Evolutionary conservation across 2,797 vertebrate genomes (phyloP), one percentile per base, ranked within the genome.

Genomic region (Hippopotamyrus pictus): DNA sequence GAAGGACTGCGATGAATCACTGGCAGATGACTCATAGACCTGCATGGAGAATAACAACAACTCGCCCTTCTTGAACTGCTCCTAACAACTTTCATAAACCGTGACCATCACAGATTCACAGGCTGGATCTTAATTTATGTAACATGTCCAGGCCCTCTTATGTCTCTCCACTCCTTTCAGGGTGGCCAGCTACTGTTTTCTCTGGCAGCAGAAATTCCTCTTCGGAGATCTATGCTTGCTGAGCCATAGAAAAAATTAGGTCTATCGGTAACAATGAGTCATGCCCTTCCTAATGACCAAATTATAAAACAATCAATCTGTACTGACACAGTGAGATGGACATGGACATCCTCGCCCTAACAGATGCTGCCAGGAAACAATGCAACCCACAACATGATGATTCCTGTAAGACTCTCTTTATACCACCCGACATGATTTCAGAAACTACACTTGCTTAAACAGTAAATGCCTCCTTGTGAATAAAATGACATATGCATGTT

Each of bases 231-330:
- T 79, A 46, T 25, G 5, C 65, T 9, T 12, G 8, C 41, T 29
- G 14, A 89, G 89, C 54, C 53, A 37, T 29, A 57, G 86, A 92
- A 89, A 59, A 86, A 92, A 86, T 89, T 92, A 95, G 88, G 59
- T 76, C 87, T 92, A 92, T 95, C 94, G 94, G 93, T 93, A 96
- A 93, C 91, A 95, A 92, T 94, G 95, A 97, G 94, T 95, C 95
- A 95, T 91, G 17, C 93, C 76, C 83, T 88, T 91, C 92, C 92
- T 95, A 95, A 94, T 90, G 88, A 92, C 88, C 90, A 90, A 89
- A 92, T 92, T 92, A 92, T 89, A 65, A 90, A 29, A 53, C 33
- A 88, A 91, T 92, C 91, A 90, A 53, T 88, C 88, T 88, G 54
- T 22, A 73, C 51, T 62, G 19, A 88, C 44, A 88, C 37, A 86